Conservation (phyloP, 2,797 vertebrate species). For the Phrynocephalus vlangalii region DNA sequence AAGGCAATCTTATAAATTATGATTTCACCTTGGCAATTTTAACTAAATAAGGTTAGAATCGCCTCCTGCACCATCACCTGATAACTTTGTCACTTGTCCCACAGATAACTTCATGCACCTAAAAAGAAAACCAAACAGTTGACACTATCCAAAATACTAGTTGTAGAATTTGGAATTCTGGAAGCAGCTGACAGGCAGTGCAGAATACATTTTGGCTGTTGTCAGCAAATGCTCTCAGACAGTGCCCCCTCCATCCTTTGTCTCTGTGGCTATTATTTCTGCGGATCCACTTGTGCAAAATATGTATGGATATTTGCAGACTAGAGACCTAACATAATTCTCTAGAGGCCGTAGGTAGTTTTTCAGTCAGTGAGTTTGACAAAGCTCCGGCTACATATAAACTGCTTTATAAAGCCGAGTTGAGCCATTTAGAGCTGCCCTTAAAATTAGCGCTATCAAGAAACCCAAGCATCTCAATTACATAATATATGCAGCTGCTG, state of each 20-base stretch:
- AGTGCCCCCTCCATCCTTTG: slow-evolving; percentile 25
- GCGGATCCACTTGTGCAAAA: slow-evolving; percentile 63
- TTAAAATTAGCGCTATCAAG: slow-evolving; percentile 62
- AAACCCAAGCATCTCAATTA: slow-evolving; percentile 50
- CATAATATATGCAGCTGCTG: slow-evolving; percentile 57
- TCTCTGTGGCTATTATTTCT: slow-evolving; percentile 45
- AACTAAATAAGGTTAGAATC: not conserved
- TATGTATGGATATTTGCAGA: slow-evolving; percentile 60
- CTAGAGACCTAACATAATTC: slow-evolving; percentile 52
- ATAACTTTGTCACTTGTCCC: too few species aligned
- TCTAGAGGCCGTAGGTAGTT: slow-evolving; percentile 51
- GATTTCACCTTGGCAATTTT: not conserved
- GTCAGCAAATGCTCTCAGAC: slow-evolving; percentile 36
- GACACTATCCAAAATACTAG: not conserved
- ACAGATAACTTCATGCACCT: not conserved
- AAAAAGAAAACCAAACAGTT: too few species aligned
- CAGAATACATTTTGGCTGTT: slow-evolving; percentile 39
- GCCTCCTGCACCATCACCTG: not conserved
- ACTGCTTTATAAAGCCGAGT: slow-evolving; percentile 51
- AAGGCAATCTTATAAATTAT: not conserved
- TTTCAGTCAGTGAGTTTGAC: slow-evolving; percentile 61
- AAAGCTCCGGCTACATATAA: slow-evolving; percentile 36
- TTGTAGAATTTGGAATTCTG: slow-evolving; percentile 23
- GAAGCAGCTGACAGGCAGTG: slow-evolving; percentile 10
- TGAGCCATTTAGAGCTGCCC: slow-evolving; percentile 56